phyloP scores from a whole-genome alignment of 2,797 vertebrate species.

The Diplodus puntazzo region DNA sequence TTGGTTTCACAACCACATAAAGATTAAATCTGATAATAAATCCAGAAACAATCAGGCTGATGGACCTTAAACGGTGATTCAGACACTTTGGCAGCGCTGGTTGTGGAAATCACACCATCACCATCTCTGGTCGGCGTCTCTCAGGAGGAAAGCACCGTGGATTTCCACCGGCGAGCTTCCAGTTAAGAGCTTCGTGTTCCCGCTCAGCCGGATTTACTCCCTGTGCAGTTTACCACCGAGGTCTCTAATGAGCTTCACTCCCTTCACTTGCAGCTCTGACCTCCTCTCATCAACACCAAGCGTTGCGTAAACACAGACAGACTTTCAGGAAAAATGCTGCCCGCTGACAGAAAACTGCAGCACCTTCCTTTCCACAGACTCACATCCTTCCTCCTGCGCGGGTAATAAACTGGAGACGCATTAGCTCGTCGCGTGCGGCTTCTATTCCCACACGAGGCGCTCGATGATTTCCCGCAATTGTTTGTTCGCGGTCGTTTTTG shows the following conservation, averaged over 20 bases:
- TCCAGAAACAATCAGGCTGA: too few species aligned
- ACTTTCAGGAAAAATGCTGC: background rate
- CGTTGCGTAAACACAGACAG: background rate
- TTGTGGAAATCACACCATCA: background rate
- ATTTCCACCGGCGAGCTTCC: background rate
- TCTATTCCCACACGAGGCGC: background rate
- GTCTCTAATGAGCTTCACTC: background rate
- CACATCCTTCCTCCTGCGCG: constrained; percentile 4
- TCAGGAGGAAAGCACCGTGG: background rate
- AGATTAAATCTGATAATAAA: too few species aligned
- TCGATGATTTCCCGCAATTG: constrained; percentile 49
- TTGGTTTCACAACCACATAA: too few species aligned
- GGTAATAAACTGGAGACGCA: constrained; percentile 17
- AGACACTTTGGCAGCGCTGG: background rate
- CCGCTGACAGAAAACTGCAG: background rate
- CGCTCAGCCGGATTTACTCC: background rate
- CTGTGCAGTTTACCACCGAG: background rate
- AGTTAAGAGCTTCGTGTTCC: background rate
- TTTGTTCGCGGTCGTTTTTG: background rate
- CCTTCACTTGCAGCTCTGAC: background rate
- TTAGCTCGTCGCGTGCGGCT: rapidly evolving
- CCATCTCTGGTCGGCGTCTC: too few species aligned
- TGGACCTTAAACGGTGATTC: background rate
- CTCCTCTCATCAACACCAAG: background rate
- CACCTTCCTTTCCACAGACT: too few species aligned